Evolutionary conservation across 2,888 invertebrate species (phyloP).

Genomic region (Apamea monoglypha): DNA sequence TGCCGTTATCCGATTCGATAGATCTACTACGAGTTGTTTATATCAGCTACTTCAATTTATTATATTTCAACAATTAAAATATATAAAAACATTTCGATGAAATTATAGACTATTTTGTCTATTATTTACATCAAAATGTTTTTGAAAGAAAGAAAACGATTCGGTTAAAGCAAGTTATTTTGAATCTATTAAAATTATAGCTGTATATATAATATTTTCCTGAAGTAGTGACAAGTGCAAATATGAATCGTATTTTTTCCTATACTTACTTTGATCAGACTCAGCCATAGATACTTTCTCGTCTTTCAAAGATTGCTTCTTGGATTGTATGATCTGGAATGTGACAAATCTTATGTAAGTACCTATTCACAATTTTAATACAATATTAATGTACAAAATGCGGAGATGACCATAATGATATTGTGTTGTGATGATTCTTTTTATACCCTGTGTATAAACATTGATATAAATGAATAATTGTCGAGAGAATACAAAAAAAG

Average conservation of each 20-base stretch:
- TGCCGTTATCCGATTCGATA: background rate
- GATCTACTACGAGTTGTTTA: background rate
- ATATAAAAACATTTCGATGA: background rate
- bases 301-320: slow-evolving; percentile 42
- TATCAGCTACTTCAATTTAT: background rate
- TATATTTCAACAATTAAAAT: background rate
- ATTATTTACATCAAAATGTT: too few species aligned
- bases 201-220: background rate
- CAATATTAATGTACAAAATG: background rate
- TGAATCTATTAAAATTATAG: background rate
- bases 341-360: background rate
- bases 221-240: background rate
- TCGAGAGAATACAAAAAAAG: background rate
- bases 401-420: background rate
- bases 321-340: slow-evolving; percentile 53
- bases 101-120: background rate
- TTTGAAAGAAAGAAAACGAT: background rate
- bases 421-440: background rate
- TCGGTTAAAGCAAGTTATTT: too few species aligned
- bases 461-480: background rate
- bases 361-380: background rate
- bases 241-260: background rate
- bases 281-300: slow-evolving; percentile 37
- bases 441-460: background rate
- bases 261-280: slow-evolving; percentile 48